phyloP scores from a whole-genome alignment of 2,888 invertebrate species.

The Pyralis farinalis region DNA sequence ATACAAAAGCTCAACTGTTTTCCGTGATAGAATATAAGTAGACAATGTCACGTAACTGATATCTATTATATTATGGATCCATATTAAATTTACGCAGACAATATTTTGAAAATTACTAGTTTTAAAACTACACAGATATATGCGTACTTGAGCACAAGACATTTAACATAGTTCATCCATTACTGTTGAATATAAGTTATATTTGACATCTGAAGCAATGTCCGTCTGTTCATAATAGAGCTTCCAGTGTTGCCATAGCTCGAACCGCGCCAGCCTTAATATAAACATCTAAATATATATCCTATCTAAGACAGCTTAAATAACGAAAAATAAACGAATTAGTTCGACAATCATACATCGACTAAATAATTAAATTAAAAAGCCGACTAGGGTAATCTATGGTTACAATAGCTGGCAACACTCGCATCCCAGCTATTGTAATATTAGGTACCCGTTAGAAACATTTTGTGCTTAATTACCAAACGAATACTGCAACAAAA shows the following conservation, averaged over 20 bases:
- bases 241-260: conserved; percentile 27
- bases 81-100: too few species aligned
- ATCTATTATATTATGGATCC: too few species aligned
- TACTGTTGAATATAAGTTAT: conserved; percentile 21
- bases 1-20: too few species aligned
- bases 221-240: conserved; percentile 16
- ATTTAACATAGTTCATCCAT: conserved; percentile 19
- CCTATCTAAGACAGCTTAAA: conserved; percentile 73
- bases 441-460: conserved; percentile 13
- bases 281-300: conserved; percentile 68
- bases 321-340: conserved; percentile 40
- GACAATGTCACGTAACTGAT: too few species aligned
- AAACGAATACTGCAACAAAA: conserved; percentile 63
- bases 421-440: not conserved
- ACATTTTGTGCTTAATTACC: conserved; percentile 50
- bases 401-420: not conserved
- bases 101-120: too few species aligned
- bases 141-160: conserved; percentile 38
- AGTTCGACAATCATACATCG: conserved; percentile 58
- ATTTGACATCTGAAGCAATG: conserved; percentile 27
- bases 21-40: too few species aligned
- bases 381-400: conserved; percentile 32
- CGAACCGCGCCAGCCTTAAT: conserved; percentile 50
- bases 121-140: conserved; percentile 11
- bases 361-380: conserved; percentile 45